Conservation (phyloP, 2,113 vertebrate genomes). For the Felis catus region F.catus_Fca126_mat1.0 CM031412.1:140320501-140321000, state of each 20-base stretch:
- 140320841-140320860: neutral
- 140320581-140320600: neutral
- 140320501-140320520: neutral
- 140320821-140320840: neutral
- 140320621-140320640: neutral
- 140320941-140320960: too few relatives aligned
- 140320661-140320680: neutral
- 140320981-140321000: too few relatives aligned
- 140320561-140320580: too few relatives aligned
- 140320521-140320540: neutral
- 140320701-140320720: neutral
- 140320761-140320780: neutral
- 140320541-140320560: neutral
- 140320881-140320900: neutral
- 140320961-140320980: too few relatives aligned
- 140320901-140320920: neutral
- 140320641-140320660: neutral
- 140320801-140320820: neutral
- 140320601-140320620: neutral
- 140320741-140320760: neutral
- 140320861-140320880: neutral
- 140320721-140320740: neutral
- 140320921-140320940: neutral
- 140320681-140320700: neutral
- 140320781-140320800: neutral